phyloP scores from a whole-genome alignment of 2,113 vertebrate species.

The Stictonetta naevosa region DNA sequence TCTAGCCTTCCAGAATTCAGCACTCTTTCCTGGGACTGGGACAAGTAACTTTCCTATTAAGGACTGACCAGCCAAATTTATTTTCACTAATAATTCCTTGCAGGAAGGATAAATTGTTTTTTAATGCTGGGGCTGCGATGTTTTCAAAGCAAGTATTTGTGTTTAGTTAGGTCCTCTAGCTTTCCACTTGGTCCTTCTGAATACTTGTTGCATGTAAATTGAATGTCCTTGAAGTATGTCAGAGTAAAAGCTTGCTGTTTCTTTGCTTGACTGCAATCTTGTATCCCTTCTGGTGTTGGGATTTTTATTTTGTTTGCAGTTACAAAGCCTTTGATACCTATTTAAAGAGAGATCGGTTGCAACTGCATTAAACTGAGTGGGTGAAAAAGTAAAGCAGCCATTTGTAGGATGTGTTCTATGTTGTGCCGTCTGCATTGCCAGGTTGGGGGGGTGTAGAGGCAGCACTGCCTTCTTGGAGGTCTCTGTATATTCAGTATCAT shows the following conservation, averaged over 20 bases:
- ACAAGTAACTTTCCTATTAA: not conserved
- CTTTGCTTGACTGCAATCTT: not conserved
- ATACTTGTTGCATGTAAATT: not conserved
- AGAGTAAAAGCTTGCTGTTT: not conserved
- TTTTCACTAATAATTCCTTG: conserved; percentile 7
- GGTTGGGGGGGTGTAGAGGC: not conserved
- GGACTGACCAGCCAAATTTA: not conserved
- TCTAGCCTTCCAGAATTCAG: conserved; percentile 10
- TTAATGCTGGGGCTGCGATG: not conserved
- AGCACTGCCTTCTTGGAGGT: not conserved
- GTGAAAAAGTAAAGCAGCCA: not conserved
- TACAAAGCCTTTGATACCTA: not conserved
- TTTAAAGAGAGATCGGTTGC: not conserved
- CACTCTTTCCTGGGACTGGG: not conserved
- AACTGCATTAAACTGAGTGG: not conserved
- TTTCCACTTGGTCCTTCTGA: not conserved
- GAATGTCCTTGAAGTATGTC: not conserved
- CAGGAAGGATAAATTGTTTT: not conserved
- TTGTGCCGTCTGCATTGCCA: not conserved
- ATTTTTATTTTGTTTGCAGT: not conserved
- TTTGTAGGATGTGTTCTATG: not conserved
- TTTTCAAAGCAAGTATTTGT: not conserved
- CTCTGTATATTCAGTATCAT: not conserved
- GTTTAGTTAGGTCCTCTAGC: not conserved
- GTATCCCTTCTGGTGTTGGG: not conserved